phyloP scores from a whole-genome alignment of 2,113 vertebrate genomes.

The Rousettus leschenaultii region DNA sequence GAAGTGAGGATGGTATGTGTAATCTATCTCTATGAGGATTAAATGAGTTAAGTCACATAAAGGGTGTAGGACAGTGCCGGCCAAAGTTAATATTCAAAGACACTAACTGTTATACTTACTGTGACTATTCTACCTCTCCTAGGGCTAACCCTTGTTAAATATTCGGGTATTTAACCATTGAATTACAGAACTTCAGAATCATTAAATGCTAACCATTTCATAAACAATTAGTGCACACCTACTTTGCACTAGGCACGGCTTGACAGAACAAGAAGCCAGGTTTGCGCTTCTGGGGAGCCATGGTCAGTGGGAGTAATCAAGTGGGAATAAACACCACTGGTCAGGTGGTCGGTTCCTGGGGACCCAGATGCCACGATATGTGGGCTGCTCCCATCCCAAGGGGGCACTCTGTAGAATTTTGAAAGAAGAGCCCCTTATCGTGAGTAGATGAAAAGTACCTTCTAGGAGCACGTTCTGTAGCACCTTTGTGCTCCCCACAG shows the following conservation, averaged over 20 bases:
- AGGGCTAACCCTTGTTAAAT: background rate
- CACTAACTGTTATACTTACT: background rate
- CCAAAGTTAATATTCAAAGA: background rate
- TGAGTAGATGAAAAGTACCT: background rate
- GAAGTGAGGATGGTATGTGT: background rate
- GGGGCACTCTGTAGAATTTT: background rate
- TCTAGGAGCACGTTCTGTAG: background rate
- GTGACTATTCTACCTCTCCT: background rate
- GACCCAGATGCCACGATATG: background rate
- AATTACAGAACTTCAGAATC: background rate
- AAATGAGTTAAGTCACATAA: background rate
- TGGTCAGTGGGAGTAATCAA: background rate
- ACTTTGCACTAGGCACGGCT: background rate
- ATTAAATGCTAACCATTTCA: background rate
- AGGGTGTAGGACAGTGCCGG: background rate
- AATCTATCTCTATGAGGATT: background rate
- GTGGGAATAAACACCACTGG: background rate
- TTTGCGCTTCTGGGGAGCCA: background rate
- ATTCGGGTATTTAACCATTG: background rate
- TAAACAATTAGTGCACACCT: background rate
- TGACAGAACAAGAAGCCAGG: background rate
- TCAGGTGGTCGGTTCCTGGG: background rate
- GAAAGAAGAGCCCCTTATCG: background rate
- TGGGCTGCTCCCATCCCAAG: background rate
- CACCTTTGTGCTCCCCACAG: rapidly evolving